Conservation (phyloP, 2,113 vertebrate genomes). For the Lagopus muta region DNA sequence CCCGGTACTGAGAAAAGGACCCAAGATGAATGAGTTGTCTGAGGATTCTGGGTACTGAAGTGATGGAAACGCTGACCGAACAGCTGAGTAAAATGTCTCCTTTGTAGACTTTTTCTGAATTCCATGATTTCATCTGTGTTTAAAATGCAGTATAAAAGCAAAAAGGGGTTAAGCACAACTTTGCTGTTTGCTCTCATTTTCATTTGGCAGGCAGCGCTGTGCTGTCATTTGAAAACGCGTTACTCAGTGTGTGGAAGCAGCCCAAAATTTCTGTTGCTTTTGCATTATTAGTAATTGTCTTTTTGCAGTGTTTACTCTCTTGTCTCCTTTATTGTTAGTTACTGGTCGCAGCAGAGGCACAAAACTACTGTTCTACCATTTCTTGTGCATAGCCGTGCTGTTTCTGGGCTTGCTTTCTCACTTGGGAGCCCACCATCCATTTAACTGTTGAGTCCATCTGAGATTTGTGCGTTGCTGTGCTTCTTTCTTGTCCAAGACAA, state of each 20-base stretch:
- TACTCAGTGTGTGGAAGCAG: conserved; percentile 56
- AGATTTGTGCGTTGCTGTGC: neutral
- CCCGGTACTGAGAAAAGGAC: conserved; percentile 2
- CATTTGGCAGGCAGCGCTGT: conserved; percentile 47
- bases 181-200: conserved; percentile 46
- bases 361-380: neutral
- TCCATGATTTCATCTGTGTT: conserved; percentile 59
- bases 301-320: conserved; percentile 55
- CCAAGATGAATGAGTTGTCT: conserved; percentile 15
- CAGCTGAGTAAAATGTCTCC: conserved; percentile 48
- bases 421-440: neutral
- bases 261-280: conserved; percentile 51
- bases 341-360: neutral
- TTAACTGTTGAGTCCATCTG: fast-evolving
- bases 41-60: conserved; percentile 69
- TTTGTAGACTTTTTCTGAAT: conserved; percentile 41
- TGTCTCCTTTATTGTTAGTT: conserved; percentile 10
- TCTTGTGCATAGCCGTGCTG: neutral
- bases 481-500: neutral
- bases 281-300: conserved; percentile 61
- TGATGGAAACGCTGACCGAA: conserved; percentile 59
- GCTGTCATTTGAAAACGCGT: conserved; percentile 51
- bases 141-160: conserved; percentile 5
- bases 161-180: conserved; percentile 62
- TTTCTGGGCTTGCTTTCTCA: neutral